A percentile compares a stretch with the other conserved stretches of the same genome.
Conservation (phyloP, 2,113 vertebrate species). For the Sialia sialis region DNA sequence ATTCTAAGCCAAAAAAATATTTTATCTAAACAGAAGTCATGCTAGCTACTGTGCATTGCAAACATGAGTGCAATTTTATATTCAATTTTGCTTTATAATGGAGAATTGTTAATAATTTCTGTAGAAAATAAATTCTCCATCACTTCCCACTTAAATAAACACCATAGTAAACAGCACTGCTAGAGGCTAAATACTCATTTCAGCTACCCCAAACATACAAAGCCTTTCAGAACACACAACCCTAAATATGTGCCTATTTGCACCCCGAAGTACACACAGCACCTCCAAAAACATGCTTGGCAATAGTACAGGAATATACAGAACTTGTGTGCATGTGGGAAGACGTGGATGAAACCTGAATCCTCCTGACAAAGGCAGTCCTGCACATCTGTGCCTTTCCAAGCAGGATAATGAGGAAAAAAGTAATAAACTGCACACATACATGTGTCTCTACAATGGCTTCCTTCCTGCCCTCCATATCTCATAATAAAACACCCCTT, state of each 20-base stretch:
- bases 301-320: background rate
- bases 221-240: background rate
- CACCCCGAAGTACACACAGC: background rate
- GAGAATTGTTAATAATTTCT: background rate
- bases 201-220: background rate
- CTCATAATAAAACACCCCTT: background rate
- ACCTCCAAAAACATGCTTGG: background rate
- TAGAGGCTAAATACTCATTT: background rate
- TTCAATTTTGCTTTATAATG: background rate
- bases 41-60: background rate
- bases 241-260: background rate
- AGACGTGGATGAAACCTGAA: background rate
- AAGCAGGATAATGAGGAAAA: background rate
- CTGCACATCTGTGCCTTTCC: background rate
- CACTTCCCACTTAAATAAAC: background rate
- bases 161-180: background rate
- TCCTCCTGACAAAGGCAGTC: background rate
- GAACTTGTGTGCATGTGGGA: fast-evolving
- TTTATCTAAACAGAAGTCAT: background rate
- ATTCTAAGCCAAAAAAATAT: background rate
- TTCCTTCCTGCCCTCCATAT: background rate
- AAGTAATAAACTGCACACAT: background rate
- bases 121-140: background rate
- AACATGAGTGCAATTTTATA: background rate
- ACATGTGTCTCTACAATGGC: background rate